Base-by-base conservation (phyloP, 2,888 invertebrate genomes). In the Calliopum simillimum region DNA sequence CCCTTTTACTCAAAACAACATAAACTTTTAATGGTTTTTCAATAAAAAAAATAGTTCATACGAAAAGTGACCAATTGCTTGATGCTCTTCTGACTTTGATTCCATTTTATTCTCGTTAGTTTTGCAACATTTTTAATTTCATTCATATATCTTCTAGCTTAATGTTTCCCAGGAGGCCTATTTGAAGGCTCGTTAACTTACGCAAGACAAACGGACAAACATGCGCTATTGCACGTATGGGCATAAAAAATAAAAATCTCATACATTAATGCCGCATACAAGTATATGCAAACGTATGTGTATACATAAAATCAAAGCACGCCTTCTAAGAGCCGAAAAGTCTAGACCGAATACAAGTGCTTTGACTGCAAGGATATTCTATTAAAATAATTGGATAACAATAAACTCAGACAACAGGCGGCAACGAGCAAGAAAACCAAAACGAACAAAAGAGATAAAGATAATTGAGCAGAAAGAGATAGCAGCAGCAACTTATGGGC, bases 141-240 rank as follows among this genome's bases (percentile, higher is more conserved):
- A 71, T 72, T 75, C 73, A 75, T 76, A 74, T 76, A 75, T 76
- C 74, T 64, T 73, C 8, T 33, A 33, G 72, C 74, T 74, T 78
- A 77, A 78, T 73, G 77, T 74, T 71, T 49, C 78, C 75, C 78
- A 68, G 25, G 78, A 75, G 78, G 70, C 75, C 78, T 76, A 77
- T 78, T 75, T 75, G 73, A 75, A 74, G 75, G 74, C 73, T 76
- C 76, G 78, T 77, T 77, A 77, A 76, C 75, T 75, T 76, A 71
- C 72, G 70, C 70, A 74, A 74, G 75, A 70, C 74, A 73, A 75
- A 25, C n/a, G n/a, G 21, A 41, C 13, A n/a, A n/a, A 16, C 41
- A 56, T 49, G 19, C 51, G 46, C 56, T n/a, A n/a, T n/a, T 65
- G 41, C 33, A 19, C 19, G 33, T 19, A 41, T 16, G 41, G 11